Evolutionary conservation across 2,797 vertebrate species (phyloP).

Genomic region (Myoxocephalus aenaeus): DNA sequence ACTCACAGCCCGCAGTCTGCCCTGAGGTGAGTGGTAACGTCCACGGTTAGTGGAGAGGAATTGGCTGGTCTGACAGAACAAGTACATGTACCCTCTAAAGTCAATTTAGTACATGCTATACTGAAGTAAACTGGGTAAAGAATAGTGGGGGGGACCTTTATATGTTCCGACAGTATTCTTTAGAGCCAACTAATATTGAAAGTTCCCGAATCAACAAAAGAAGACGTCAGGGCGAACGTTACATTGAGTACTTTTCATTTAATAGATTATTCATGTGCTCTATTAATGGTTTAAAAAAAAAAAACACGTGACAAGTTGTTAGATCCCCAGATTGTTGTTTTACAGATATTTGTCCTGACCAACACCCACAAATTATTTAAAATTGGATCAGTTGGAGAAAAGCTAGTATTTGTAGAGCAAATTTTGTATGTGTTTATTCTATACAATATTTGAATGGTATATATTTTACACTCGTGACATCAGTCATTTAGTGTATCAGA

Average conservation of each 20-base stretch:
- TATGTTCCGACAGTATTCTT: not conserved
- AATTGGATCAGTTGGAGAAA: not conserved
- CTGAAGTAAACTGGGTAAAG: not conserved
- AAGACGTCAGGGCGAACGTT: not conserved
- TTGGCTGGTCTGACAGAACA: not conserved
- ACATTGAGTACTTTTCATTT: not conserved
- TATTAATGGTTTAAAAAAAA: not conserved
- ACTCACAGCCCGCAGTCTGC: slow-evolving; percentile 71
- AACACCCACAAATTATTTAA: not conserved
- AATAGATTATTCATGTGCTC: not conserved
- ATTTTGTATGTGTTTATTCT: not conserved
- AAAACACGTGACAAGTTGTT: not conserved
- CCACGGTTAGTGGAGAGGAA: slow-evolving; percentile 1
- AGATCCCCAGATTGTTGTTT: not conserved
- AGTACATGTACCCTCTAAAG: not conserved
- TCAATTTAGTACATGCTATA: not conserved
- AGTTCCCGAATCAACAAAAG: not conserved
- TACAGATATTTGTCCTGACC: not conserved
- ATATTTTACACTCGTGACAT: not conserved
- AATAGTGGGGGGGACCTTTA: rapidly evolving
- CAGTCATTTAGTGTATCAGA: not conserved
- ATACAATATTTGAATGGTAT: not conserved
- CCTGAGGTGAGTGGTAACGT: slow-evolving; percentile 77
- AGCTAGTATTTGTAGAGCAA: not conserved
- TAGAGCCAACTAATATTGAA: not conserved